Evolutionary conservation across 2,113 vertebrate genomes (phyloP).

Genomic region (Jaculus jaculus): DNA sequence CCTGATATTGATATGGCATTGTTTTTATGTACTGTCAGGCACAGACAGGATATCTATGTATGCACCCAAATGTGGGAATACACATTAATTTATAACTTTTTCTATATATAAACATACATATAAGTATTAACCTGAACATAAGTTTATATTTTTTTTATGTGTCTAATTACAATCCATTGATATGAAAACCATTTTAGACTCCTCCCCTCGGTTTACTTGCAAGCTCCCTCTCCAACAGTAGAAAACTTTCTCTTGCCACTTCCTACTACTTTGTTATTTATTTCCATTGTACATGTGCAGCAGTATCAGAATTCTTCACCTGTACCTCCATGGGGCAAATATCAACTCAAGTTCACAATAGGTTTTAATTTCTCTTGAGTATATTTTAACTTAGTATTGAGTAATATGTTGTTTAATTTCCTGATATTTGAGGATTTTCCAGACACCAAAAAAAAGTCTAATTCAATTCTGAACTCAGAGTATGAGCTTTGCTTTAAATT

Average conservation of each 20-base stretch:
- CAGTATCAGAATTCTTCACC: constrained; percentile 9
- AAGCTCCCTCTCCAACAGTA: not conserved
- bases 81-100: not conserved
- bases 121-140: not conserved
- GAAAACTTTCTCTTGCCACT: not conserved
- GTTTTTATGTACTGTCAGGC: not conserved
- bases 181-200: not conserved
- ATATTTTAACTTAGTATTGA: not conserved
- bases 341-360: not conserved
- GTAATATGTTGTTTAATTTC: not conserved
- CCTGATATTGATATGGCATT: not conserved
- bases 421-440: not conserved
- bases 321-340: not conserved
- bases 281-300: not conserved
- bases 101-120: not conserved
- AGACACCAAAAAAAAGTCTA: not conserved
- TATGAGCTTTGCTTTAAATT: not conserved
- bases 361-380: not conserved
- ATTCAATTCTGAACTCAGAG: not conserved
- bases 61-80: not conserved
- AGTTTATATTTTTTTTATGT: not conserved
- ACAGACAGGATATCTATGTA: not conserved
- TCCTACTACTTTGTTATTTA: not conserved
- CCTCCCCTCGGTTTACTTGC: not conserved
- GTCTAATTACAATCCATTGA: not conserved